Evolutionary conservation across 2,797 vertebrate species (phyloP).

Genomic region (Sebastes variabilis): DNA sequence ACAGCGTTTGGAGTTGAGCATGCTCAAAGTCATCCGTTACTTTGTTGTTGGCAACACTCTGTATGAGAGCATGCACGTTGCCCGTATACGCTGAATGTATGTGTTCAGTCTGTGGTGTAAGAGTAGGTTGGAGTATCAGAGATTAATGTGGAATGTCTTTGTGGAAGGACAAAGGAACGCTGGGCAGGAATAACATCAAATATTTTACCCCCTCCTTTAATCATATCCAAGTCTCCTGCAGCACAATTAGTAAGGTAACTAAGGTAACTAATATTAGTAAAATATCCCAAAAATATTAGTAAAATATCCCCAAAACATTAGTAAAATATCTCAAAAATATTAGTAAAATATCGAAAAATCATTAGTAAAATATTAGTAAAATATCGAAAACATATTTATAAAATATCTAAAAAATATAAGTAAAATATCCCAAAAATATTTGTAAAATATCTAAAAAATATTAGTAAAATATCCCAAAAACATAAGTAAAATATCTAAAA

Average conservation of each 20-base stretch:
- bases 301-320: too few relatives aligned
- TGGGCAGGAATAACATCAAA: neutral
- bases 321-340: too few relatives aligned
- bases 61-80: neutral
- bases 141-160: constrained; percentile 20
- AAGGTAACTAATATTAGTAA: too few relatives aligned
- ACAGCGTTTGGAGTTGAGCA: constrained; percentile 13
- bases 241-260: neutral
- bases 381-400: too few relatives aligned
- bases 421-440: too few relatives aligned
- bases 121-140: neutral
- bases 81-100: neutral
- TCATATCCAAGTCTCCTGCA: neutral
- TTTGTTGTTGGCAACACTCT: constrained; percentile 6
- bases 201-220: neutral
- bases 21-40: constrained; percentile 34
- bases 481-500: too few relatives aligned
- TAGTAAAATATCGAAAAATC: too few relatives aligned
- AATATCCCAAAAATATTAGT: too few relatives aligned
- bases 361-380: too few relatives aligned
- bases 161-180: neutral
- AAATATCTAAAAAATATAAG: too few relatives aligned
- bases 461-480: too few relatives aligned
- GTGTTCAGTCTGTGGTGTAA: neutral
- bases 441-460: too few relatives aligned